Base-by-base conservation (phyloP, 2,797 vertebrate genomes). In the Telmatherina bonti region DNA sequence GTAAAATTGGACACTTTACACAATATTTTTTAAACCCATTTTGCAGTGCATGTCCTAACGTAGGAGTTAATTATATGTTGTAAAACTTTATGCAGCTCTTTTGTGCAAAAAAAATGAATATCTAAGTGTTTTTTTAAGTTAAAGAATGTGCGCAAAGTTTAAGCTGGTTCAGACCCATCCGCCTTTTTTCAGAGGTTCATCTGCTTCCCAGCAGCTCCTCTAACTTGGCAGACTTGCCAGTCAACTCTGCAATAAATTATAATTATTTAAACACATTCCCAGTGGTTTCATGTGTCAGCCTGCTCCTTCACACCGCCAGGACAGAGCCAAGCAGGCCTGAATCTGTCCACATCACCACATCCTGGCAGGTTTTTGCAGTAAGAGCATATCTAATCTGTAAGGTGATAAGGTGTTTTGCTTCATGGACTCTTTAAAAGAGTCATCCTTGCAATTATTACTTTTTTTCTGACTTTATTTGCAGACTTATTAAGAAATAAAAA, bases 241-340 rank as follows among this genome's bases (percentile, higher is more conserved):
- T 67, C 82, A 59, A 36, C 72, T 58, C 38, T 29, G 53, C 43
- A 56, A 78, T 72, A 79, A 79, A 74, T 86, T 89, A 75, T 81
- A 80, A 88, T 86, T 81, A 86, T 82, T 85, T 61, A 63, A n/a
- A 64, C 52, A 62, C 62, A 45, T 64, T 66, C 56, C 54, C 62
- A 47, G 31, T 51, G 24, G 59, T 6, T 30, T 77, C 78, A 22
- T 49, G 26, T 87, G 78, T 81, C 82, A 45, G 15, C 30, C 67
- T 70, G 76, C 73, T 57, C 24, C 33, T 35, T 26, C 45, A 73
- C 59, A 38, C 61, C 53, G 11, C 2, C 69, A 53, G 11, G 29
- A 33, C 33, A 1, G 29, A 59, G 74, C 64, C 78, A 70, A 51
- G 67, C 8, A 27, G 56, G 49, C 66, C 69, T 36, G 47, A 58